These are phyloP conservation scores for Beris morrisii DNA, from an alignment of 2,888 invertebrate genomes.

Conservation along the genomic window DNA sequence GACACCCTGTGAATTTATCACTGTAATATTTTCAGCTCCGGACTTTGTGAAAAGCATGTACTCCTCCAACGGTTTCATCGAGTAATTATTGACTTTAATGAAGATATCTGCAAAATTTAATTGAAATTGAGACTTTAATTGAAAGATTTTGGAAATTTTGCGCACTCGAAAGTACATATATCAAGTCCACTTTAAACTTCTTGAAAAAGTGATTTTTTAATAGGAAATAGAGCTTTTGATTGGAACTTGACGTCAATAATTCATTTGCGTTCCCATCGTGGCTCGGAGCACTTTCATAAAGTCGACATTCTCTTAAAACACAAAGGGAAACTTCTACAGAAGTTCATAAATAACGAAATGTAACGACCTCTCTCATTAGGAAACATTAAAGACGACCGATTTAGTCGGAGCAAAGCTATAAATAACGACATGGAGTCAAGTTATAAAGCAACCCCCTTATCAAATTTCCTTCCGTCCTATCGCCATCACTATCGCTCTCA, in stretches of 20 bases:
- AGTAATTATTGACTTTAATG: slow-evolving; percentile 77
- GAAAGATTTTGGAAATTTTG: too few species aligned
- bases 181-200: background rate
- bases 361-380: slow-evolving; percentile 35
- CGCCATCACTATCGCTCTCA: background rate
- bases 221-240: slow-evolving; percentile 9
- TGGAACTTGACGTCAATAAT: slow-evolving; percentile 12
- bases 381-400: slow-evolving; percentile 28
- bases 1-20: slow-evolving; percentile 84
- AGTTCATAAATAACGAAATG: slow-evolving; percentile 36
- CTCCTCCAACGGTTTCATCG: slow-evolving; percentile 86
- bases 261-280: background rate
- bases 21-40: slow-evolving; percentile 80
- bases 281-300: too few species aligned
- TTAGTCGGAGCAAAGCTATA: slow-evolving; percentile 19
- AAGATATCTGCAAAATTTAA: slow-evolving; percentile 69
- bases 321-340: slow-evolving; percentile 7
- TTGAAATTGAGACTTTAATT: too few species aligned
- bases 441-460: slow-evolving; percentile 23
- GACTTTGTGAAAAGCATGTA: slow-evolving; percentile 89
- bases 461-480: slow-evolving; percentile 19
- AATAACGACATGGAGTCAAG: slow-evolving; percentile 24
- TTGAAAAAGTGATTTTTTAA: background rate
- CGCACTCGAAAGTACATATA: too few species aligned
- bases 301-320: background rate